Evolutionary conservation across 2,113 vertebrate species (phyloP), one percentile per base, ranked within the genome.

Genomic region (Hylia prasina): DNA sequence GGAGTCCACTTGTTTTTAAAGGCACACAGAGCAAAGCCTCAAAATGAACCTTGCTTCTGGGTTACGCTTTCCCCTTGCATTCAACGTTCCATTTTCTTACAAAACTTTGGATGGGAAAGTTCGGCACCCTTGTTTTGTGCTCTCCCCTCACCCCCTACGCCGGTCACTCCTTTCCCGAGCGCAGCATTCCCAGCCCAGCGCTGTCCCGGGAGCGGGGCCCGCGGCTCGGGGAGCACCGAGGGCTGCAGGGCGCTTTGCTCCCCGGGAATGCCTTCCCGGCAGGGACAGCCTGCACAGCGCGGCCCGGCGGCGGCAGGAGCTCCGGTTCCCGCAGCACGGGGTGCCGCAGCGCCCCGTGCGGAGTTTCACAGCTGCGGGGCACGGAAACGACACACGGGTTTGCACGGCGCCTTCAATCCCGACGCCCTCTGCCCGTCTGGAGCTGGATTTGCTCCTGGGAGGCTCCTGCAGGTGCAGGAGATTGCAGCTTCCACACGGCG

Each of bases 311-410:
- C n/a, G n/a, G n/a, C n/a, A n/a, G n/a, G n/a, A n/a, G n/a, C n/a
- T n/a, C n/a, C n/a, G n/a, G n/a, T n/a, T 42, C 44, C 60, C 22
- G 40, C 13, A 18, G 47, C 8, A 0, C 40, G 2, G 11, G 6
- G 3, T 0, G 4, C 12, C 37, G 4, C 3, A 28, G 0, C 0
- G 28, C 56, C 37, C 10, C 4, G 1, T 4, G 7, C 4, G 35
- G 37, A 6, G 35, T 3, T 51, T 21, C 5, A 4, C 15, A 13
- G 37, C 66, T 5, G 10, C 2, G 40, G 8, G 17, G 8, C 40
- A 10, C n/a, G 2, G n/a, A n/a, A n/a, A n/a, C n/a, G 10, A 42
- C 40, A 42, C 40, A 6, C 40, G 15, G 40, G 40, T 42, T 42
- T 42, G 40, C 40, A 42, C 40, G 10, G 40, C 40, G 40, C 12